A percentile compares a stretch with the other conserved stretches of the same genome.
phyloP scores from a whole-genome alignment of 64 coral and sea anemone species.

The Hydrozoanthus tunicans region DNA sequence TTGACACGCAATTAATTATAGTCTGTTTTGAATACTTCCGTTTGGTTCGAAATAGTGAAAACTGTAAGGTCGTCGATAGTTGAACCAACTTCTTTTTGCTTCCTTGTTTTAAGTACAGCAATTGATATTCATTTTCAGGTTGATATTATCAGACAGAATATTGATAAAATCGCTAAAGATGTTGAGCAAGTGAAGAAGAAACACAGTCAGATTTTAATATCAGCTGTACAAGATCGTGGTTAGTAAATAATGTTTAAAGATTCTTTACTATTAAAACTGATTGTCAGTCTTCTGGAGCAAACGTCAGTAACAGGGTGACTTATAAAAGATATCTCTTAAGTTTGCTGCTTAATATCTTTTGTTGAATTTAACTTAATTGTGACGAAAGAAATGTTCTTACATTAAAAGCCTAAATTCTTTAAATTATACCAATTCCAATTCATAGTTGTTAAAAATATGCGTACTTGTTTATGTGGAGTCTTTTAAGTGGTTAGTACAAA shows the following conservation, averaged over 20 bases:
- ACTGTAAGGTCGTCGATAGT: background rate
- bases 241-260: background rate
- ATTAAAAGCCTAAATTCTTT: too few species aligned
- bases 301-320: too few species aligned
- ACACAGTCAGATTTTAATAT: slow-evolving; percentile 53
- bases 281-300: too few species aligned
- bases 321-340: too few species aligned
- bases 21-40: slow-evolving; percentile 4
- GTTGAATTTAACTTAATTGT: too few species aligned
- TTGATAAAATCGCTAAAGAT: slow-evolving; percentile 60
- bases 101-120: background rate
- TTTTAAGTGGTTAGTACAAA: background rate
- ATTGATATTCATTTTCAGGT: slow-evolving; percentile 23
- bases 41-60: background rate
- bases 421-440: too few species aligned
- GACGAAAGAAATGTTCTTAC: too few species aligned
- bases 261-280: background rate
- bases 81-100: background rate
- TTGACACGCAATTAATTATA: background rate
- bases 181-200: slow-evolving; percentile 58
- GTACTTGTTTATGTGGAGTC: too few species aligned
- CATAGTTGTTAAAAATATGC: too few species aligned
- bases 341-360: too few species aligned
- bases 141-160: slow-evolving; percentile 55
- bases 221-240: slow-evolving; percentile 58